Base-by-base conservation (phyloP, 2,113 vertebrate genomes). In the Gadus chalcogrammus region DNA sequence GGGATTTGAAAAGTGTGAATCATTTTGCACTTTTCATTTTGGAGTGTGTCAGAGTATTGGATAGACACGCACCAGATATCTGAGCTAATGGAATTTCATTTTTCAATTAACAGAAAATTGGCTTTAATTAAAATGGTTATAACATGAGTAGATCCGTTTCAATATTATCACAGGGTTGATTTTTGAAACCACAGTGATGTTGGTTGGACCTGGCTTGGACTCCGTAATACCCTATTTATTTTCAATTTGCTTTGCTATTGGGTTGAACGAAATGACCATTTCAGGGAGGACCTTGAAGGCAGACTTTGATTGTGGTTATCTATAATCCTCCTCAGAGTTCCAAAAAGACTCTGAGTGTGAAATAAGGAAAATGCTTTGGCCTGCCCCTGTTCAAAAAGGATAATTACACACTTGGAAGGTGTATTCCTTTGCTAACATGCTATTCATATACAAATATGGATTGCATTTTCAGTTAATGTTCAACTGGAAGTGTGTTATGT, bases 71-170 rank as follows among this genome's bases (percentile, higher is more conserved):
- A 17, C 15, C 22, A 18, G 17, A 31, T 55, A 61, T 24, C 68
- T 67, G 56, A 20, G 24, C 17, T 60, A 79, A 79, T 74, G 71
- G 28, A 70, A 71, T 64, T 74, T 56, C 15, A 17, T 48, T 65
- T 78, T 70, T 70, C 42, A 74, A 74, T 73, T 71, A 61, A 68
- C 52, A 38, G 61, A 18, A 67, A 74, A 68, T 71, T 0, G 20
- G 42, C 61, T 72, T 79, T 68, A 69, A 79, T 75, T 79, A 75
- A 79, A 79, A 69, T 55, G 18, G 65, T 66, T 68, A 69, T 52
- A 61, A 38, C 24, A 35, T 13, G 61, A 75, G 42, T 22, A n/a
- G 5, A 38, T 24, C 28, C 18, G 22, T 60, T 63, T 61, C 42
- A 65, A 72, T 75, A 48, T 75, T 35, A 61, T 68, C 42, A 69